Evolutionary conservation across 2,888 invertebrate species (phyloP), one percentile per base, ranked within the genome.

Genomic region (Griposia aprilina): DNA sequence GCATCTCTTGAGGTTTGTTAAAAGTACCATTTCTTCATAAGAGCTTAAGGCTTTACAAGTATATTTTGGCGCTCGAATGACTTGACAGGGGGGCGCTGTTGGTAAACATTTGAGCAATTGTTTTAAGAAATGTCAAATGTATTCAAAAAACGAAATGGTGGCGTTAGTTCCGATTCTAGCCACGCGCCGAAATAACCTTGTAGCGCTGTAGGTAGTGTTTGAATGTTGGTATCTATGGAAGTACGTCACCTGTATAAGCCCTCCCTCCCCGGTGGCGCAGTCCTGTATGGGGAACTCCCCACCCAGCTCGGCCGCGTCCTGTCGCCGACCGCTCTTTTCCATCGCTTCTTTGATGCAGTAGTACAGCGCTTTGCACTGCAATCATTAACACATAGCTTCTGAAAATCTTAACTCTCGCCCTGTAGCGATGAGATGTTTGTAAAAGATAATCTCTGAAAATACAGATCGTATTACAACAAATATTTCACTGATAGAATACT

Each of bases 201-300:
- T 41, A 41, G 7, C 73, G 8, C n/a, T 30, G 6, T 50, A 23
- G 7, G 6, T 20, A 20, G 20, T 55, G 13, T 77, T 48, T 23
- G 15, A 45, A 50, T 50, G 48, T 57, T 72, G 11, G 63, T 65
- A 17, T 20, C 7, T 36, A 20, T 57, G 23, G 15, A n/a, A 81
- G 7, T 45, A 48, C 30, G 57, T 81, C 91, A 96, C 96, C 97
- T 99, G 99, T 91, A 99, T 98, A 78, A 99, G 97, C 3, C 99
- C 99, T 82, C 99, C 99, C 96, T 99, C 99, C 71, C 99, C 99
- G 17, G 99, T 98, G 90, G 98, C 98, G 97, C 99, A 98, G 95
- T 99, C 99, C 95, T 99, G 99, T 57, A 99, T 99, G 8, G 99
- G 99, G 96, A 99, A 99, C 96, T 99, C 99, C 6, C 99, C 99